Conservation (phyloP, 2,113 vertebrate genomes). For the Apteryx owenii region DNA sequence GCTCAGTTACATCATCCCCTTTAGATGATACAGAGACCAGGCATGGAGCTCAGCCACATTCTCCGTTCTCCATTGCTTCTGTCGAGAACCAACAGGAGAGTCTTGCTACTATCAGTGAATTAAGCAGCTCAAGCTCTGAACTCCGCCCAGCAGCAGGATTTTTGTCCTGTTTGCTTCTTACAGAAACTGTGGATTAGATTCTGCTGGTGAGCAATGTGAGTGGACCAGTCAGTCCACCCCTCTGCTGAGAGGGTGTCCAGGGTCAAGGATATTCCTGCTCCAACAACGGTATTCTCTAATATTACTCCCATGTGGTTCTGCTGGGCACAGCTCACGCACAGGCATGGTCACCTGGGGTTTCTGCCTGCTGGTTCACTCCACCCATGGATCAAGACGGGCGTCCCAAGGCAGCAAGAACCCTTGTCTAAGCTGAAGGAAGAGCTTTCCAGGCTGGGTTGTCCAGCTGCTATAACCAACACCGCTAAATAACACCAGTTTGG, state of each 20-base stretch:
- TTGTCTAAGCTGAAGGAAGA: not conserved
- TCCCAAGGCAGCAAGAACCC: not conserved
- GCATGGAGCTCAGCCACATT: not conserved
- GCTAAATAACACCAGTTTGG: not conserved
- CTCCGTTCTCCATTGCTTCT: not conserved
- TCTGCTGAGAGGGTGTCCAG: not conserved
- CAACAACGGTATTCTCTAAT: rapidly evolving
- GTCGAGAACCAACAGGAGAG: not conserved
- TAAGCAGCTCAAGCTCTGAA: not conserved
- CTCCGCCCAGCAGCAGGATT: not conserved
- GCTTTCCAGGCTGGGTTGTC: not conserved
- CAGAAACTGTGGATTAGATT: not conserved
- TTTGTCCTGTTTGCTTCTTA: not conserved
- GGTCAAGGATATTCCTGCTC: not conserved
- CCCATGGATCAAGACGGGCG: not conserved
- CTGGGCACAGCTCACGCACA: rapidly evolving
- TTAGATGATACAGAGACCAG: not conserved
- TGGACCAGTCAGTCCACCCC: rapidly evolving
- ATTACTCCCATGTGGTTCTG: rapidly evolving
- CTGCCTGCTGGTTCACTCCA: not conserved
- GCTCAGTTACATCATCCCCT: not conserved
- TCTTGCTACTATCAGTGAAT: not conserved
- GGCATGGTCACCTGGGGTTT: not conserved
- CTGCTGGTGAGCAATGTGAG: rapidly evolving
- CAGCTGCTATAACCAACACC: not conserved